Base-by-base conservation (phyloP, 1,140 invertebrate species). In the Caenorhabditis tropicalis region DNA sequence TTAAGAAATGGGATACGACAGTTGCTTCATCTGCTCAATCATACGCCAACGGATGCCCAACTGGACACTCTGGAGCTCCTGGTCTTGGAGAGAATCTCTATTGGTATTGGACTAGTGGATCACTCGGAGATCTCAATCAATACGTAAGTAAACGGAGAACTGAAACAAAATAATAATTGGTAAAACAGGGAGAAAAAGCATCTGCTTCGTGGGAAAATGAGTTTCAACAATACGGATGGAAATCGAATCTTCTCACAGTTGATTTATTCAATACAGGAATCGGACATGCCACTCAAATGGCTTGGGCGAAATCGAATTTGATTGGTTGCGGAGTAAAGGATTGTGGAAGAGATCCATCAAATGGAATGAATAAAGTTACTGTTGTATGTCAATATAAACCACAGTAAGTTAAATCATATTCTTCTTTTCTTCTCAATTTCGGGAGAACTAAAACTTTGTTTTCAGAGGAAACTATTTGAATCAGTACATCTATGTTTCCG, bases 281-380 rank as follows among this genome's bases (percentile, higher is more conserved):
- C 65, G 82, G 82, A 16, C 82, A 84, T 70, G 82, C 82, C 27
- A 84, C 82, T 49, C 81, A 83, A 58, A 83, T 83, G 82, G 82
- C 82, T 43, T 83, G 82, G 82, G 51, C 56, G 12, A 83, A 70
- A 48, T 27, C 56, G 19, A 83, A 48, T n/a, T 39, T 58, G n/a
- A 49, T 83, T 10, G 82, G 82, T 10, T 83, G 82, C 74, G 82
- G 82, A 46, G 60, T 83, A 6, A 82, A 82, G 24, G 31, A 82
- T 9, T 82, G 81, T 43, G 48, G 48, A 43, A 46, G 43, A 43
- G 43, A 49, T 31, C 12, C 39, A 43, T 43, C 51, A 2, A 46
- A 60, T 31, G 51, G 56, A 2, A 19, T 49, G 51, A 58, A 82
- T 33, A 46, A 82, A 82, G 81, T 82, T 39, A 46, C 49, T 27